A percentile compares a stretch with the other conserved stretches of the same genome.
These are phyloP conservation scores for Latrodectus elegans DNA, from an alignment of 2,888 invertebrate species.

Conservation along the genomic window DNA sequence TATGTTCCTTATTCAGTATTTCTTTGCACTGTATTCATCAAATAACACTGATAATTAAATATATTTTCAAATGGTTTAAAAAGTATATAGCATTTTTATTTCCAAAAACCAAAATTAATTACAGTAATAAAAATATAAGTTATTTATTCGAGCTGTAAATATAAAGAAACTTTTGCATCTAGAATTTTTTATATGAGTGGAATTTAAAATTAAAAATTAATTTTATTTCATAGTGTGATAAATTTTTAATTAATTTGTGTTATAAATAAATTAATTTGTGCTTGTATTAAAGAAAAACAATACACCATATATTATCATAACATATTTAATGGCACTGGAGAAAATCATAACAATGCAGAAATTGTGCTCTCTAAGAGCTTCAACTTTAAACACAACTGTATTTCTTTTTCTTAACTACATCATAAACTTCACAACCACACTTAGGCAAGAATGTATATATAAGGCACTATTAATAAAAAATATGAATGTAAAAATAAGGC, in stretches of 20 bases:
- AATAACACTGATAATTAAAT: no score
- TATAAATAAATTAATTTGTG: not conserved
- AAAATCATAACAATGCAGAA: slow-evolving; percentile 59
- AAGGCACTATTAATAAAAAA: slow-evolving; percentile 60
- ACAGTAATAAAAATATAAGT: no score
- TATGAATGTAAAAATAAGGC: slow-evolving; percentile 52
- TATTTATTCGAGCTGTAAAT: no score
- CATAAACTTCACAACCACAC: slow-evolving; percentile 57
- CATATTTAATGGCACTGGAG: slow-evolving; percentile 64
- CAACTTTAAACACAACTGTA: slow-evolving; percentile 41
- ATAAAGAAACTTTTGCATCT: no score
- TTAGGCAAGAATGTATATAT: slow-evolving; percentile 47
- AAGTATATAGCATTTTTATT: no score
- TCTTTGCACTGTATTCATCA: no score
- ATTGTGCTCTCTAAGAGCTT: slow-evolving; percentile 34
- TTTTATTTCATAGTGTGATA: no score
- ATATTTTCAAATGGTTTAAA: no score
- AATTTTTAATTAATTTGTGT: not conserved
- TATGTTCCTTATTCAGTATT: no score
- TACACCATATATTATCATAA: slow-evolving; percentile 36
- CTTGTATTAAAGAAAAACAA: not conserved
- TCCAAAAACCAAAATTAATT: no score
- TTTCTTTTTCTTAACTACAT: slow-evolving; percentile 26
- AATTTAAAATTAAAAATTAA: no score
- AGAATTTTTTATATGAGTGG: no score